A percentile compares a stretch with the other conserved stretches of the same genome.
Evolutionary conservation across 2,797 vertebrate genomes (phyloP).

Genomic region (Ctenochaetus hawaiiensis): DNA sequence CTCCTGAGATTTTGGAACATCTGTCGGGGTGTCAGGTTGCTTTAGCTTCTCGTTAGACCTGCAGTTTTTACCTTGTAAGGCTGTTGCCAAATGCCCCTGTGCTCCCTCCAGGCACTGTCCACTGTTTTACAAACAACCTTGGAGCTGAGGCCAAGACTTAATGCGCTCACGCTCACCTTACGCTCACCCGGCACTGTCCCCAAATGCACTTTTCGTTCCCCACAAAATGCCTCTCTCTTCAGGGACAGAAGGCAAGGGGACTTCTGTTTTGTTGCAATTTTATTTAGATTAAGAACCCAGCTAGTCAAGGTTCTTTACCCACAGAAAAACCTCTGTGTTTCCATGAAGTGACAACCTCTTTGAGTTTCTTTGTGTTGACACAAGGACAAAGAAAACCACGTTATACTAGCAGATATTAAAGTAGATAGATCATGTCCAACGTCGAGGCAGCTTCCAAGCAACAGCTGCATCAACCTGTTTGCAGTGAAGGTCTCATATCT

Average conservation of each 20-base stretch:
- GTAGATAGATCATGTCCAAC: conserved; percentile 41
- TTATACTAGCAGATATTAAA: conserved; percentile 43
- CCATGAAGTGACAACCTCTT: conserved; percentile 14
- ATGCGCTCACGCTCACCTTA: conserved; percentile 39
- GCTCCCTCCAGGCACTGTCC: conserved; percentile 59
- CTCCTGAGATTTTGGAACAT: conserved; percentile 84
- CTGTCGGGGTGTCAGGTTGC: conserved; percentile 84
- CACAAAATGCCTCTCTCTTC: conserved; percentile 28
- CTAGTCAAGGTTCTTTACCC: conserved; percentile 55
- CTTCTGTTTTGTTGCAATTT: conserved; percentile 54
- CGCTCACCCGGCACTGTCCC: conserved; percentile 51
- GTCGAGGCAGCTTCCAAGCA: conserved; percentile 34
- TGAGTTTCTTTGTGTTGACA: conserved; percentile 43
- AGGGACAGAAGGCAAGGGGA: conserved; percentile 25
- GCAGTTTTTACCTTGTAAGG: conserved; percentile 84
- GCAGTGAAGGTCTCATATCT: conserved; percentile 25
- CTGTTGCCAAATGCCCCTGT: conserved; percentile 67
- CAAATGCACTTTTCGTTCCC: conserved; percentile 56
- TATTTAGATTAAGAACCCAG: conserved; percentile 46
- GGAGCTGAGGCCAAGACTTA: conserved; percentile 40
- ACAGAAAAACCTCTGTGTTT: conserved; percentile 43
- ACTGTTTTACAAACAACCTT: conserved; percentile 78
- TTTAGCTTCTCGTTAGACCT: conserved; percentile 74
- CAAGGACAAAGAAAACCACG: conserved; percentile 45
- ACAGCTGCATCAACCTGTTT: conserved; percentile 23